Evolutionary conservation across 2,888 invertebrate genomes (phyloP).

Genomic region (Azorinus chamasolen): DNA sequence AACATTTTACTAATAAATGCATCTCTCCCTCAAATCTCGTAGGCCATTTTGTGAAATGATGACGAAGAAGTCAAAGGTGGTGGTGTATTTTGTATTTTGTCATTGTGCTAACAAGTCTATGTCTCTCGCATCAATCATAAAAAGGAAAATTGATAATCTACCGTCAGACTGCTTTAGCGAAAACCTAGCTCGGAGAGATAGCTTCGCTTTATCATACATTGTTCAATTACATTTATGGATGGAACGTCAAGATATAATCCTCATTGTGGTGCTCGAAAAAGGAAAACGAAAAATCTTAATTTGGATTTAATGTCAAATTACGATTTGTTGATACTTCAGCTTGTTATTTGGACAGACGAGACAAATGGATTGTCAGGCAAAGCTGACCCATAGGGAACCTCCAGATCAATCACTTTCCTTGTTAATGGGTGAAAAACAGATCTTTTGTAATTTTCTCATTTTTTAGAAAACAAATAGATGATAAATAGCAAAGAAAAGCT

Average conservation of each 20-base stretch:
- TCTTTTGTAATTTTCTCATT: constrained; percentile 66
- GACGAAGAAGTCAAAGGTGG: constrained; percentile 18
- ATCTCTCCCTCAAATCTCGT: no score
- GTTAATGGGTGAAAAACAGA: constrained; percentile 53
- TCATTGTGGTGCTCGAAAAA: constrained; percentile 30
- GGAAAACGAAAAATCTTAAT: constrained; percentile 27
- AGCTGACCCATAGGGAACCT: constrained; percentile 47
- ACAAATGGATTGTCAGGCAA: constrained; percentile 52
- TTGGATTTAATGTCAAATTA: constrained; percentile 46
- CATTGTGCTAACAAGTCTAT: constrained; percentile 63
- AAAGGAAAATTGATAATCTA: background rate
- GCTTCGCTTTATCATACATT: constrained; percentile 22
- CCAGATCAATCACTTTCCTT: constrained; percentile 50
- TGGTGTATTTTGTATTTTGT: constrained; percentile 49
- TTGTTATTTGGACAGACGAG: constrained; percentile 47
- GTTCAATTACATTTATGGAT: constrained; percentile 43
- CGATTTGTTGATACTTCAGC: constrained; percentile 44
- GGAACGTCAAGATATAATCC: constrained; percentile 29
- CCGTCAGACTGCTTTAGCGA: no score
- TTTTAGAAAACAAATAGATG: constrained; percentile 32
- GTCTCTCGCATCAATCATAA: constrained; percentile 52
- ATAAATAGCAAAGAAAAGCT: constrained; percentile 31
- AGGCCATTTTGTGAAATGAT: constrained; percentile 12
- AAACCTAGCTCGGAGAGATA: no score
- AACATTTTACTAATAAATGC: no score